A percentile compares a stretch with the other conserved stretches of the same genome.
Conservation (phyloP, 2,797 vertebrate species). For the Manis javanica region DNA sequence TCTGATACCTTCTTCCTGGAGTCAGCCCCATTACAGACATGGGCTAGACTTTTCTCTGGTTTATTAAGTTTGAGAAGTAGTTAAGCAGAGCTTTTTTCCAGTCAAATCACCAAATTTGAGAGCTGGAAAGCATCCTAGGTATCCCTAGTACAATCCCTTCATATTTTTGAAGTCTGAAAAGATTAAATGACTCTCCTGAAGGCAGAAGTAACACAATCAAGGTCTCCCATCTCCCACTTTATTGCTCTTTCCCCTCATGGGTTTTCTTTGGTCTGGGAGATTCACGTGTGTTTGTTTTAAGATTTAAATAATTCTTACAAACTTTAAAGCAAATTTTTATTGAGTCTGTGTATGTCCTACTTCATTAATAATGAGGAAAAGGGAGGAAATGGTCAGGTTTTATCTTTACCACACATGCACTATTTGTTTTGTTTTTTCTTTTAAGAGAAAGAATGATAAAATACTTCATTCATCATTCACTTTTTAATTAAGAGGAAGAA, state of each 20-base stretch:
- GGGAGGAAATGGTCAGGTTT: slow-evolving; percentile 54
- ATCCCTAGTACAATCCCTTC: background rate
- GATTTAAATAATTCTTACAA: slow-evolving; percentile 59
- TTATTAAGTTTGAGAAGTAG: slow-evolving; percentile 18
- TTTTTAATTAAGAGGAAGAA: slow-evolving; percentile 79
- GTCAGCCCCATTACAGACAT: background rate
- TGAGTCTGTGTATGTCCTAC: slow-evolving; percentile 39
- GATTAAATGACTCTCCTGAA: background rate
- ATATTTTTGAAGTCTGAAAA: slow-evolving; percentile 22
- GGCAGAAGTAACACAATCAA: slow-evolving; percentile 41
- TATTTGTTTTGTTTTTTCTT: slow-evolving; percentile 65
- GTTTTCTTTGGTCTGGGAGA: slow-evolving; percentile 37
- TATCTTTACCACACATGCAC: slow-evolving; percentile 66
- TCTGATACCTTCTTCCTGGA: background rate
- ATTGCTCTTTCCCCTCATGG: slow-evolving; percentile 21
- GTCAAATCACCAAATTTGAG: slow-evolving; percentile 43
- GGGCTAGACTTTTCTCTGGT: background rate
- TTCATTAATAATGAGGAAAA: slow-evolving; percentile 67
- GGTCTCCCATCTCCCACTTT: background rate
- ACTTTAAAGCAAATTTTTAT: slow-evolving; percentile 53
- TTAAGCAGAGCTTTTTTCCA: slow-evolving; percentile 1
- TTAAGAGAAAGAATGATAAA: slow-evolving; percentile 72
- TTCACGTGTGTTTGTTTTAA: slow-evolving; percentile 43
- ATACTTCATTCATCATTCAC: slow-evolving; percentile 73
- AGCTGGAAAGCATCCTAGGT: background rate